These are phyloP conservation scores for Probaryconus sp. DNA, from an alignment of 1,140 invertebrate species.

Conservation along the genomic window DNA sequence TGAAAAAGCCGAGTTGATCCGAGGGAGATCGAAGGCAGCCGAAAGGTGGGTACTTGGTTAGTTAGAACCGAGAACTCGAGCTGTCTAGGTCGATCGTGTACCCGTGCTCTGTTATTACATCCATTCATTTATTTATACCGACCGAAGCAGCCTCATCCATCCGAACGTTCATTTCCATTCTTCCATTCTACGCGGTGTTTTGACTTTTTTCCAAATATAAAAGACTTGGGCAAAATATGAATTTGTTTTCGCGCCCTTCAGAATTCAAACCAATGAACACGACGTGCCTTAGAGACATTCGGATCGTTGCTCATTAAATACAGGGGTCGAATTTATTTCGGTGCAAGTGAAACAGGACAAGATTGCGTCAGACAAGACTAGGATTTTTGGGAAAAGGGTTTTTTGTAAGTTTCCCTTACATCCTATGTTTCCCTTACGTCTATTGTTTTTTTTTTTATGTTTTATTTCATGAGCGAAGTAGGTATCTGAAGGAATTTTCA, in stretches of 20 bases:
- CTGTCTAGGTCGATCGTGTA: constrained; percentile 38
- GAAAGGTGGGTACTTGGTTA: constrained; percentile 55
- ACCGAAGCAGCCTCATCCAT: neutral
- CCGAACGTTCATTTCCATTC: neutral
- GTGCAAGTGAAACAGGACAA: constrained; percentile 46
- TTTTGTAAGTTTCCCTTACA: no score
- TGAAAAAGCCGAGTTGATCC: constrained; percentile 47
- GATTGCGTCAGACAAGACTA: constrained; percentile 51
- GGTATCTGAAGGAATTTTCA: no score
- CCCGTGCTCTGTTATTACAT: constrained; percentile 21
- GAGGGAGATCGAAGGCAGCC: constrained; percentile 53
- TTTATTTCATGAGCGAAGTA: no score
- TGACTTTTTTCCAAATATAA: no score
- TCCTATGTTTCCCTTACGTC: no score
- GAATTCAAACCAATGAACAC: no score
- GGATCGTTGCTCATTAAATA: no score
- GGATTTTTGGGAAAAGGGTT: no score
- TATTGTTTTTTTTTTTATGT: no score
- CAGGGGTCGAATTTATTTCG: constrained; percentile 29
- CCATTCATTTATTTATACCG: constrained; percentile 18
- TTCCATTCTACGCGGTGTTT: neutral
- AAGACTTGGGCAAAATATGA: no score
- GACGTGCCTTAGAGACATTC: no score
- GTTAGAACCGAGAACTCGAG: constrained; percentile 46
- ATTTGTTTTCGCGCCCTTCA: no score